These are phyloP conservation scores for Pseudochromis fuscus DNA, from an alignment of 2,797 vertebrate genomes.

Conservation along the genomic window DNA sequence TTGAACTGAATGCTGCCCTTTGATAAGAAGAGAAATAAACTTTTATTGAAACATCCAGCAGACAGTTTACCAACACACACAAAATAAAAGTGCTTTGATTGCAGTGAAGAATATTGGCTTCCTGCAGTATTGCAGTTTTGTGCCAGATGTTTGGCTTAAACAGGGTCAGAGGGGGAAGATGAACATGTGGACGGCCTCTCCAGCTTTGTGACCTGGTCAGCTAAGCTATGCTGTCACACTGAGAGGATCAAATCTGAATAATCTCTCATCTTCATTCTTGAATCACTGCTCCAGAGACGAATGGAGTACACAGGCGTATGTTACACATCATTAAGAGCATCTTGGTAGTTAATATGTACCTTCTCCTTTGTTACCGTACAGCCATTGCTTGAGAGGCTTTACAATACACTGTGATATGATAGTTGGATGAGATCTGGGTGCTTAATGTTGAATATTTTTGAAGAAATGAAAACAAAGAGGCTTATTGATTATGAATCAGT, in stretches of 20 bases:
- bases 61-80: not conserved
- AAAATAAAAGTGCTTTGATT: too few species aligned
- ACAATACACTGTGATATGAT: not conserved
- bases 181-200: slow-evolving; percentile 46
- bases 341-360: not conserved
- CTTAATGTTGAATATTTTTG: not conserved
- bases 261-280: slow-evolving; percentile 57
- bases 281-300: slow-evolving; percentile 14
- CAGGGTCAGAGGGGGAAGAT: slow-evolving; percentile 47
- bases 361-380: not conserved
- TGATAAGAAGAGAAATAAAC: slow-evolving; percentile 9
- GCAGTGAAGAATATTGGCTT: slow-evolving; percentile 26
- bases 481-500: not conserved
- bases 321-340: not conserved
- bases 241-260: slow-evolving; percentile 66
- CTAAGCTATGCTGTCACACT: slow-evolving; percentile 53
- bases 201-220: slow-evolving; percentile 30
- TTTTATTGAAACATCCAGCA: not conserved
- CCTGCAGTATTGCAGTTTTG: slow-evolving; percentile 36
- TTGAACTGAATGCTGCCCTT: not conserved
- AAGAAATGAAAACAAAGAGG: not conserved
- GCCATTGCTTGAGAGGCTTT: not conserved
- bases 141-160: slow-evolving; percentile 70
- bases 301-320: slow-evolving; percentile 28
- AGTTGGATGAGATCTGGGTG: not conserved